Evolutionary conservation across 2,797 vertebrate species (phyloP), one percentile per base, ranked within the genome.

Genomic region (Myripristis murdjan): DNA sequence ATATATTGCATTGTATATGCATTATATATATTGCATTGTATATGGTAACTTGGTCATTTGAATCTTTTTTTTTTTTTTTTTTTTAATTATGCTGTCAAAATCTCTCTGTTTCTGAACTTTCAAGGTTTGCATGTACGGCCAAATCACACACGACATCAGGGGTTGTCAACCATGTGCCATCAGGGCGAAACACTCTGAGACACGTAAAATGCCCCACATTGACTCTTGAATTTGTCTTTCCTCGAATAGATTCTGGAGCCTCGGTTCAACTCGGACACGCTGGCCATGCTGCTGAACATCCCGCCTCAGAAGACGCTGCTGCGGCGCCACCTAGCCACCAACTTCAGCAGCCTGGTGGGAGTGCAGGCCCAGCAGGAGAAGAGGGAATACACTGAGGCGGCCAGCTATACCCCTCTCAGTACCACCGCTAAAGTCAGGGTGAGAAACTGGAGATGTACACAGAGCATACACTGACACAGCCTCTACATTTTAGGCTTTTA

Each of bases 271-370:
- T 94, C 97, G 0, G 97, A 99, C 77, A 95, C 96, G 0, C 79
- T 99, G 72, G 98, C 98, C 28, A 96, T 98, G 97, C 95, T 99
- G 62, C 95, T 99, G 39, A 99, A 98, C 67, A 99, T 99, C 86
- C 96, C 97, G 0, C 94, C 97, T 11, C 97, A 99, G 63, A 99
- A 99, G 87, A 99, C 98, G 0, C 94, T 99, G 28, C 94, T 99
- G 76, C 91, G 98, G 53, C 96, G 98, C 64, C 98, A 99, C 88
- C 88, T 99, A 16, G 94, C 95, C 73, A 98, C 97, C 69, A 99
- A 99, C 69, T 99, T 98, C 69, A 95, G 89, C 2, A 89, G 88
- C 28, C 91, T 99, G 49, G 95, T 98, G 46, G 98, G 98, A 31
- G 85, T 88, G 0, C 96, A 97, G 77, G 95, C 97, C 39, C 96